A percentile compares a stretch with the other conserved stretches of the same genome.
These are phyloP conservation scores for Sycophila texana DNA, from an alignment of 2,888 invertebrate species.

Conservation along the genomic window DNA sequence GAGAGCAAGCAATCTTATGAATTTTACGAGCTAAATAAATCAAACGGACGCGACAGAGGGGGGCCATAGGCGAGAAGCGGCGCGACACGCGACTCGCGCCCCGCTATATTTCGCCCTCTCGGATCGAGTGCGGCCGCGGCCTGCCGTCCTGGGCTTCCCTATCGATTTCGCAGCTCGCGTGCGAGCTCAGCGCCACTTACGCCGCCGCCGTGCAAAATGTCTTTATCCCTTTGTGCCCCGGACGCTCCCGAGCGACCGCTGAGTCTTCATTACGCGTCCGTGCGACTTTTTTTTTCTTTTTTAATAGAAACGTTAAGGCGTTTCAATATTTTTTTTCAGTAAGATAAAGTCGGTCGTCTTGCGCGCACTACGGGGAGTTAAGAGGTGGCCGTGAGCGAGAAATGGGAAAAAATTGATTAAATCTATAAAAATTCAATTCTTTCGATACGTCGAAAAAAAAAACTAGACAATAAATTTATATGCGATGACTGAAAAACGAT, in stretches of 20 bases:
- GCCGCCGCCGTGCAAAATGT: constrained; percentile 68
- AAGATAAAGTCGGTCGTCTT: too few relatives aligned
- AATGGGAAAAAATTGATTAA: too few relatives aligned
- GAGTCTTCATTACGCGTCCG: too few relatives aligned
- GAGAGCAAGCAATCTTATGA: not conserved
- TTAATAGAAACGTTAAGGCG: too few relatives aligned
- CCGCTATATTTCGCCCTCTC: constrained; percentile 7
- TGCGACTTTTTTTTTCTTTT: too few relatives aligned
- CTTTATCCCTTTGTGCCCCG: constrained; percentile 65
- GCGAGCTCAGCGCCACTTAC: constrained; percentile 70
- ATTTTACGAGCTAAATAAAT: constrained; percentile 9
- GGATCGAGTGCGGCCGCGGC: not conserved
- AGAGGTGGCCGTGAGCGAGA: too few relatives aligned
- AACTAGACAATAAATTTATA: too few relatives aligned
- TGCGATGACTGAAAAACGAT: too few relatives aligned
- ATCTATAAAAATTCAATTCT: too few relatives aligned
- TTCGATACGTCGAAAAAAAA: too few relatives aligned
- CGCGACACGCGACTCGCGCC: constrained; percentile 43
- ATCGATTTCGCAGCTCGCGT: constrained; percentile 70
- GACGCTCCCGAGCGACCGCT: not conserved
- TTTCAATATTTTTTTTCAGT: too few relatives aligned
- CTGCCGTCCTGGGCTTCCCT: constrained; percentile 28
- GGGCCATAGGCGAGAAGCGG: not conserved
- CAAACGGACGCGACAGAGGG: not conserved
- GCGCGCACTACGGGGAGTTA: too few relatives aligned